A percentile compares a stretch with the other conserved stretches of the same genome.
phyloP scores from a whole-genome alignment of 2,797 vertebrate species.

The Leuciscus waleckii region DNA sequence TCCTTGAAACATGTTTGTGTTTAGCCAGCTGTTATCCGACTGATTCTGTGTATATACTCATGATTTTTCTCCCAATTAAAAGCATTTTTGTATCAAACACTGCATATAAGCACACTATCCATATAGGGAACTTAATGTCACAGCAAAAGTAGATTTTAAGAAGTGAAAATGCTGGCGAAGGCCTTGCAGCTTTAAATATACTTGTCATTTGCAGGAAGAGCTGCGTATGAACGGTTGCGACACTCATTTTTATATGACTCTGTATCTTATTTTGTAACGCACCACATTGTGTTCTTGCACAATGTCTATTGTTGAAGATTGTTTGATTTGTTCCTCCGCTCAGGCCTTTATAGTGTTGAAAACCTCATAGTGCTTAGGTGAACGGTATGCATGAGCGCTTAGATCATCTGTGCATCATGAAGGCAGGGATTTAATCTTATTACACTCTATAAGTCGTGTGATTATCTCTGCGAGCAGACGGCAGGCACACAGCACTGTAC shows the following conservation, averaged over 20 bases:
- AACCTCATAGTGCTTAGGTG: not conserved
- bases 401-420: conserved; percentile 4
- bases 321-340: not conserved
- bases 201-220: not conserved
- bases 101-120: not conserved
- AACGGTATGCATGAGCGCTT: not conserved
- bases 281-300: not conserved
- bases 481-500: not conserved
- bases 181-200: conserved; percentile 10
- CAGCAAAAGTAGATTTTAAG: conserved; percentile 1
- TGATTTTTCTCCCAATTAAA: not conserved
- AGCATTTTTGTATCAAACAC: not conserved
- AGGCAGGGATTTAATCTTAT: conserved; percentile 15
- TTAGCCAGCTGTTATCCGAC: not conserved
- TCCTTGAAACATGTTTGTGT: not conserved
- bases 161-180: conserved; percentile 13
- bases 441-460: not conserved
- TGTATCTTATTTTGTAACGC: not conserved
- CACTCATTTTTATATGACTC: not conserved
- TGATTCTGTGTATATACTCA: not conserved
- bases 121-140: not conserved
- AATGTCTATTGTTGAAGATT: not conserved
- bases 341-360: not conserved
- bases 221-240: not conserved
- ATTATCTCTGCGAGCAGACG: conserved; percentile 19